Evolutionary conservation across 2,888 invertebrate genomes (phyloP).

Genomic region (Acanthosepion esculentum): DNA sequence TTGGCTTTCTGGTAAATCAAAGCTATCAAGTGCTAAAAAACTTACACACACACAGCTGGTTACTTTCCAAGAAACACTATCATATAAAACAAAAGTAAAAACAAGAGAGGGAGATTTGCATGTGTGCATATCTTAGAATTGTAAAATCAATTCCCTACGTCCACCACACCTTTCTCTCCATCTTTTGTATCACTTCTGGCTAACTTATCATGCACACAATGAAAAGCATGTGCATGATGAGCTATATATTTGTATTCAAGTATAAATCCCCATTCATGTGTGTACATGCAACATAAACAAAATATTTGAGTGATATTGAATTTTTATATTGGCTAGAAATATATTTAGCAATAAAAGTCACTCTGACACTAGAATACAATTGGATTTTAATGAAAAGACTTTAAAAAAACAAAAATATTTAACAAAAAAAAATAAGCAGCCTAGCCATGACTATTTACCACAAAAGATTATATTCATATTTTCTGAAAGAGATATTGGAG

Average conservation of each 20-base stretch:
- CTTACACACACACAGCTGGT: neutral
- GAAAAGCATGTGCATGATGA: neutral
- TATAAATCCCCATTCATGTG: neutral
- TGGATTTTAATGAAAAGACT: neutral
- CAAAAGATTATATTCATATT: neutral
- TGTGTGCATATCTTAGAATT: neutral
- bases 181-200: neutral
- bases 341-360: neutral
- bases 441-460: neutral
- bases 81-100: neutral
- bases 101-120: neutral
- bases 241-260: neutral
- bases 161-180: no score
- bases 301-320: neutral
- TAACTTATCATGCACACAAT: neutral
- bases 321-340: neutral
- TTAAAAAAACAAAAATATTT: neutral
- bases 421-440: neutral
- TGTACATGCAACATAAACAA: neutral
- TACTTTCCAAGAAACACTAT: no score
- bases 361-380: neutral
- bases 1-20: no score
- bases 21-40: no score
- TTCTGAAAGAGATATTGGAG: neutral
- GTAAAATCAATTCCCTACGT: neutral